Evolutionary conservation across 1,140 invertebrate species (phyloP).

Genomic region (Epicauta chinensis): DNA sequence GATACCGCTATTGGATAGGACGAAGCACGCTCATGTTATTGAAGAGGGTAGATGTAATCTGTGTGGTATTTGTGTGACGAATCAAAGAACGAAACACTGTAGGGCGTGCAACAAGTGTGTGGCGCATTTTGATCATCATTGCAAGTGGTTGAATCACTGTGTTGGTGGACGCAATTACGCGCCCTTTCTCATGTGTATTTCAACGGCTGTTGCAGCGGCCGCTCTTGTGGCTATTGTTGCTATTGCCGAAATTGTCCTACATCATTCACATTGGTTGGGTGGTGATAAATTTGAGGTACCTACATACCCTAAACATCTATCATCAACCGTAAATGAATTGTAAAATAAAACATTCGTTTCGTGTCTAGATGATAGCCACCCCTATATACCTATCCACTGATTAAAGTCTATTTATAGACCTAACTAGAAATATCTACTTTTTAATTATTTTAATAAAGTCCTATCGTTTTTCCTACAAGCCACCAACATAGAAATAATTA

Average conservation of each 20-base stretch:
- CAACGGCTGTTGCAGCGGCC: constrained; percentile 72
- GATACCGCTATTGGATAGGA: constrained; percentile 79
- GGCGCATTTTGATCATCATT: constrained; percentile 88
- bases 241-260: constrained; percentile 49
- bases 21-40: constrained; percentile 85
- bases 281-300: constrained; percentile 9
- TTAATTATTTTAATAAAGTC: too few species aligned
- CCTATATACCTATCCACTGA: too few species aligned
- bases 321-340: too few species aligned
- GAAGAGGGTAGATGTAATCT: constrained; percentile 91
- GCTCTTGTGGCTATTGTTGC: constrained; percentile 63
- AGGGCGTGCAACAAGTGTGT: constrained; percentile 96
- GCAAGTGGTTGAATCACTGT: constrained; percentile 98
- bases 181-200: constrained; percentile 77
- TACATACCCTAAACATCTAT: too few species aligned
- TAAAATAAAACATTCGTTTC: too few species aligned
- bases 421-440: too few species aligned
- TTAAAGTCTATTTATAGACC: too few species aligned
- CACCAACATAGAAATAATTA: too few species aligned
- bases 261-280: constrained; percentile 21
- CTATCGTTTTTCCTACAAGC: too few species aligned
- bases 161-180: constrained; percentile 86
- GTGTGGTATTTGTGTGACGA: constrained; percentile 54
- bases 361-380: too few species aligned
- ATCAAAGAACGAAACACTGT: constrained; percentile 82